Evolutionary conservation across 1,140 invertebrate species (phyloP), one percentile per base, ranked within the genome.

Genomic region (Drosophila obscura): DNA sequence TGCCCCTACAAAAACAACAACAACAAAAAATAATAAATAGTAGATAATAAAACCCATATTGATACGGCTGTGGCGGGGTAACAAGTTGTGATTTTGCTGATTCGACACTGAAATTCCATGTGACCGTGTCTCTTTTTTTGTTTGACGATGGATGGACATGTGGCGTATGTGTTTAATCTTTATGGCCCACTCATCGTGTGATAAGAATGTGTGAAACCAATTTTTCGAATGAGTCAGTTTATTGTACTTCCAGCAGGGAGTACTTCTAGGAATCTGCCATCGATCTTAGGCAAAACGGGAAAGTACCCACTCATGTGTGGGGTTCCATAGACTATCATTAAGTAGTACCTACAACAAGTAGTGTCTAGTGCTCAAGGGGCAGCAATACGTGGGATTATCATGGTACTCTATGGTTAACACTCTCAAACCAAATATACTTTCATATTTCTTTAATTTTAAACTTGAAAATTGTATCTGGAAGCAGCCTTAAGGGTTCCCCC

Each of bases 81-180:
- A 58, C 66, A 57, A 43, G 64, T 69, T 69, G 64, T 69, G 64
- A 69, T 69, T 69, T 50, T 11, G 51, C 64, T 69, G 64, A 69
- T 69, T 69, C 52, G 66, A 69, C 66, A 69, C 48, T 69, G 49
- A 35, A 69, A 58, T 46, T 46, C 68, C 4, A 31, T 28, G 45
- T 68, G 48, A 49, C 46, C 28, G 45, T 57, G 48, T 49, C 46
- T 67, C 39, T 48, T 68, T 68, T 11, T 69, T 68, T 68, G 43
- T 58, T 57, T 68, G 66, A 55, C n/a, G 51, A 19, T n/a, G 53
- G 66, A 31, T 69, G 66, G 26, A 69, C 66, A 69, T 69, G 52
- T 50, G 51, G 9, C 45, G 13, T 13, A 13, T 39, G 35, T 39
- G 26, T 58, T 19, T 58, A 69, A 69, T 69, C 66, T 58, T n/a